Evolutionary conservation across 1,140 invertebrate species (phyloP).

Genomic region (Ptiloglossa arizonensis): DNA sequence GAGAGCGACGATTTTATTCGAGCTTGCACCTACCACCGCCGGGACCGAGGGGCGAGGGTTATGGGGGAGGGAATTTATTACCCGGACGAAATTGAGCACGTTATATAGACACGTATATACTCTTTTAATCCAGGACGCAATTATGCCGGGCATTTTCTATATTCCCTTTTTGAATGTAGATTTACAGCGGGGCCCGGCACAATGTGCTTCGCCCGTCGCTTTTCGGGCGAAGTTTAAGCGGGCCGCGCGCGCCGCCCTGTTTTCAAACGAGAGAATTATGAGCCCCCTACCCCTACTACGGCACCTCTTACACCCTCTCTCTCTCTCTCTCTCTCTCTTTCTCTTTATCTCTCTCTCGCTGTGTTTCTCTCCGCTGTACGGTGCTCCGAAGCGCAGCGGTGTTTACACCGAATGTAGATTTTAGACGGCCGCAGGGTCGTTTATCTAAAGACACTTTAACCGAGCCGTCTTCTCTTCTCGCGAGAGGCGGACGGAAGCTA

Average conservation of each 20-base stretch:
- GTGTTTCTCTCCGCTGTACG: too few relatives aligned
- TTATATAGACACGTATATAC: constrained; percentile 22
- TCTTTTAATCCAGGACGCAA: constrained; percentile 59
- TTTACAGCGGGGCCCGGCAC: constrained; percentile 54
- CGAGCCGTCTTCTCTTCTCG: constrained; percentile 28
- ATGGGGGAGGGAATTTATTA: constrained; percentile 49
- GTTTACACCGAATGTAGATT: constrained; percentile 65
- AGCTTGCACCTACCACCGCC: neutral
- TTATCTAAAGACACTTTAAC: constrained; percentile 39
- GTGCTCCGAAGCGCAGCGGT: constrained; percentile 2
- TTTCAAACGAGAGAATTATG: constrained; percentile 56
- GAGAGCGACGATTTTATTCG: constrained; percentile 24
- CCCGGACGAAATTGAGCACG: constrained; percentile 39
- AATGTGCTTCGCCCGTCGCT: constrained; percentile 51
- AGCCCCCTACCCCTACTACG: constrained; percentile 31
- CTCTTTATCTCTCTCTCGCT: neutral
- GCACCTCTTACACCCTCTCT: neutral
- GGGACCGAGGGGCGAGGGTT: neutral
- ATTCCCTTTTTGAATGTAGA: constrained; percentile 59
- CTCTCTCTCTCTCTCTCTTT: neutral
- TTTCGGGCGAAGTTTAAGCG: constrained; percentile 28
- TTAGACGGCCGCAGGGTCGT: constrained; percentile 43
- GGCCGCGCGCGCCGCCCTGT: constrained; percentile 24
- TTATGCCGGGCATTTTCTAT: constrained; percentile 59
- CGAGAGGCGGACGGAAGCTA: constrained; percentile 15